Percentiles rank a stretch among this genome's conserved stretches.
phyloP scores from a whole-genome alignment of 2,113 vertebrate genomes.

The Nothobranchius kuhntae region DNA sequence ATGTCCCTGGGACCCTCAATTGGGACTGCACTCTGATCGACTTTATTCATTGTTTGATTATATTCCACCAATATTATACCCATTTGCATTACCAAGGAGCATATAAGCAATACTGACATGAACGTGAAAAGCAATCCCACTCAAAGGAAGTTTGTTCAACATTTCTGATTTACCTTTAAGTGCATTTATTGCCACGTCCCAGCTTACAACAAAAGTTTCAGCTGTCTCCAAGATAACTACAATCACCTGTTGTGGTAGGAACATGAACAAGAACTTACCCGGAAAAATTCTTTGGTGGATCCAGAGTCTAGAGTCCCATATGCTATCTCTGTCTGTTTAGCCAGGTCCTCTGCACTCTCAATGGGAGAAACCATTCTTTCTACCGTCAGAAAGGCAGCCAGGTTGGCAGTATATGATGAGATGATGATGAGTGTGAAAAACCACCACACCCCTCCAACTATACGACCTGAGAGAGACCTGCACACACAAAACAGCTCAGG shows the following conservation, averaged over 20 bases:
- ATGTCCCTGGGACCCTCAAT: too few species aligned
- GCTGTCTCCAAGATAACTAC: too few species aligned
- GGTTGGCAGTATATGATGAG: constrained; percentile 98
- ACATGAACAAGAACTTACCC: constrained; percentile 80
- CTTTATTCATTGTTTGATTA: too few species aligned
- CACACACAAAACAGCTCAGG: neutral
- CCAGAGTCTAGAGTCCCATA: constrained; percentile 97
- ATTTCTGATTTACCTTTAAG: too few species aligned
- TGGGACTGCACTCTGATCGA: too few species aligned
- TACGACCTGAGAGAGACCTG: constrained; percentile 95
- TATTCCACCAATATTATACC: too few species aligned
- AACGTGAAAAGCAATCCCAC: too few species aligned
- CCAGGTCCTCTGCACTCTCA: constrained; percentile 95
- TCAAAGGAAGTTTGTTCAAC: too few species aligned
- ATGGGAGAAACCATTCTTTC: constrained; percentile 99
- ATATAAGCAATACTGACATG: too few species aligned
- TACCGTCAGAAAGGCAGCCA: constrained; percentile 98
- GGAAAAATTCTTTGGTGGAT: constrained; percentile 98
- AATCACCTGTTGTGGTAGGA: neutral
- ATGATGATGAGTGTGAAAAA: constrained; percentile 99
- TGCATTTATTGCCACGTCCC: too few species aligned
- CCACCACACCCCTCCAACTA: constrained; percentile 99
- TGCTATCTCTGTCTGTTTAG: constrained; percentile 96
- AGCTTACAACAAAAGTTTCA: too few species aligned
- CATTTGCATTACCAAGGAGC: too few species aligned